Evolutionary conservation across 2,113 vertebrate species (phyloP), one percentile per base, ranked within the genome.

Genomic region (Monopterus albus): DNA sequence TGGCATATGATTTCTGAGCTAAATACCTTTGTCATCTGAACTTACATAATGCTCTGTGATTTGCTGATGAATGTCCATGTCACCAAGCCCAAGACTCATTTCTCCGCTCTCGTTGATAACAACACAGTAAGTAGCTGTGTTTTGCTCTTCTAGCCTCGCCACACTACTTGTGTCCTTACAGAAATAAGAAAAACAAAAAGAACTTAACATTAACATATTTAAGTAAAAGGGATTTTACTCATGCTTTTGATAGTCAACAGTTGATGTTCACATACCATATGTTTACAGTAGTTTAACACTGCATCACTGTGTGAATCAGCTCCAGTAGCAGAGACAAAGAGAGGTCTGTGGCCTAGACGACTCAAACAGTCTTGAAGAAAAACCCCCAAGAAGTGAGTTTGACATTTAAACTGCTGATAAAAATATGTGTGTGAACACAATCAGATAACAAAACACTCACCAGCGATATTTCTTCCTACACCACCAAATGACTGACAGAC

Each of bases 381-480:
- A 71, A 52, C 5, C 66, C 20, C 29, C 61, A 15, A 72, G 11
- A 31, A n/a, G 58, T 5, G 2, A 26, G 18, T 1, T 17, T 23
- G 46, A 49, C n/a, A 55, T 70, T 26, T 3, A 26, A 33, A 12
- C 18, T 12, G 0, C 1, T 18, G 8, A 47, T 0, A 0, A 43
- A 51, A 71, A 61, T 6, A 33, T 12, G 1, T n/a, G 23, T 12
- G 28, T 10, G 20, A 15, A 50, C n/a, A 51, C 18, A 47, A 75
- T 57, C 9, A 39, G 52, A 69, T 68, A 42, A n/a, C n/a, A n/a
- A 60, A 25, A 59, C n/a, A 29, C 17, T 57, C 78, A 97, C 96
- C 96, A 87, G 95, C 94, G 49, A 97, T 87, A 83, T 97, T 97
- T 63, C 95, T 91, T 70, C 95, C 96, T 45, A 97, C 96, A 3